Conservation (phyloP, 2,113 vertebrate species). For the Cyprinodon tularosa region DNA sequence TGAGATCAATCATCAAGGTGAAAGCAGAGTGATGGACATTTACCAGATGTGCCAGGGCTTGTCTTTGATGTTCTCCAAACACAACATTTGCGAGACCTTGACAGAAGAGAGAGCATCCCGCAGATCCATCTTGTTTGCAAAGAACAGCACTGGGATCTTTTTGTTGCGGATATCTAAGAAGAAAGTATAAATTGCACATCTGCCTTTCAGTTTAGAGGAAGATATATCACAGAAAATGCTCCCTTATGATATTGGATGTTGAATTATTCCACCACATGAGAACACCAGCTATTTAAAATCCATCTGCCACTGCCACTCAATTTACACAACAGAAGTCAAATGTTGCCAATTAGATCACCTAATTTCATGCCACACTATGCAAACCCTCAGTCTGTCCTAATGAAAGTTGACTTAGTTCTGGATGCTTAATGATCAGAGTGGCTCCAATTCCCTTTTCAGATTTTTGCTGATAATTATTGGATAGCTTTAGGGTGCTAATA, state of each 20-base stretch:
- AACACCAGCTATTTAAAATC: too few species aligned
- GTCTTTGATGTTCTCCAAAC: conserved; percentile 96
- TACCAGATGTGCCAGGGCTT: conserved; percentile 99
- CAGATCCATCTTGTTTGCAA: conserved; percentile 98
- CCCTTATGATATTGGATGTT: too few species aligned
- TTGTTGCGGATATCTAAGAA: conserved; percentile 88
- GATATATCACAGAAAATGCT: too few species aligned
- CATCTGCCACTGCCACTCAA: too few species aligned
- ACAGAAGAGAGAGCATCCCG: conserved; percentile 91
- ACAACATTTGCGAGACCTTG: conserved; percentile 92
- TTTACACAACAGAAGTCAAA: too few species aligned
- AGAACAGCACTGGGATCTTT: conserved; percentile 94
- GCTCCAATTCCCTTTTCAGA: too few species aligned
- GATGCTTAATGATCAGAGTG: too few species aligned
- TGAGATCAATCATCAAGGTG: not conserved
- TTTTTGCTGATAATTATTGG: not conserved
- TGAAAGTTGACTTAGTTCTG: not conserved
- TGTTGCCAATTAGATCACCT: not conserved
- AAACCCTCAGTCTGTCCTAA: not conserved
- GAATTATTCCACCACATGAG: too few species aligned
- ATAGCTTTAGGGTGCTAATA: not conserved
- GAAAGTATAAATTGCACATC: not conserved
- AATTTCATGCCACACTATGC: not conserved
- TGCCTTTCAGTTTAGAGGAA: too few species aligned
- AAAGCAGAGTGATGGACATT: conserved; percentile 33